Percentiles rank a stretch among this genome's conserved stretches.
Evolutionary conservation across 2,797 vertebrate species (phyloP).

Genomic region (Calcarius lapponicus): DNA sequence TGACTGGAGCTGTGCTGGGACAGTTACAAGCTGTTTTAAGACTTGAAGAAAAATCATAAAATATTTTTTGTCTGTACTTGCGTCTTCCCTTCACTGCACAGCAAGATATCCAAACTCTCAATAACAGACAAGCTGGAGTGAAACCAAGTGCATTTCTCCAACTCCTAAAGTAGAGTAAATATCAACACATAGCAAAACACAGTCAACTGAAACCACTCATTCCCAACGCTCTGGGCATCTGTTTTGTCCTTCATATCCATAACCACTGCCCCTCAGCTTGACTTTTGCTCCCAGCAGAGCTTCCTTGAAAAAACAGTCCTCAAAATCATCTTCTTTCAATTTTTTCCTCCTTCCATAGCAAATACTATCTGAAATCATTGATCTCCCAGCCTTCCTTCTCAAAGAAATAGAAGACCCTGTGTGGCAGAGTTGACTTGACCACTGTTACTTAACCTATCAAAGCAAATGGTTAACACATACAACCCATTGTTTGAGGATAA

Average conservation of each 20-base stretch:
- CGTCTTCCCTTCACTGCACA: neutral
- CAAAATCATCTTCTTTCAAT: neutral
- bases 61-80: neutral
- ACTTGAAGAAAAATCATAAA: neutral
- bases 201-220: neutral
- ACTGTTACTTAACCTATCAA: neutral
- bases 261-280: neutral
- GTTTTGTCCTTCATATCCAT: neutral
- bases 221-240: neutral
- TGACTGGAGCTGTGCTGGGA: neutral
- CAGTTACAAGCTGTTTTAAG: neutral
- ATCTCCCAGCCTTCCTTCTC: neutral
- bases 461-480: neutral
- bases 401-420: neutral
- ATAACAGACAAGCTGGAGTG: neutral
- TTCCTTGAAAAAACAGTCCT: neutral
- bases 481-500: neutral
- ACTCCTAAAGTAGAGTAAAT: neutral
- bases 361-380: neutral
- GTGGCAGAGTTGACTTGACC: neutral
- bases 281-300: neutral
- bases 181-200: neutral
- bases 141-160: neutral
- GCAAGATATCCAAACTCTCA: neutral
- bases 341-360: neutral